Conservation (phyloP, 2,888 invertebrate genomes). For the Ptycholaimellus sp. region DNA sequence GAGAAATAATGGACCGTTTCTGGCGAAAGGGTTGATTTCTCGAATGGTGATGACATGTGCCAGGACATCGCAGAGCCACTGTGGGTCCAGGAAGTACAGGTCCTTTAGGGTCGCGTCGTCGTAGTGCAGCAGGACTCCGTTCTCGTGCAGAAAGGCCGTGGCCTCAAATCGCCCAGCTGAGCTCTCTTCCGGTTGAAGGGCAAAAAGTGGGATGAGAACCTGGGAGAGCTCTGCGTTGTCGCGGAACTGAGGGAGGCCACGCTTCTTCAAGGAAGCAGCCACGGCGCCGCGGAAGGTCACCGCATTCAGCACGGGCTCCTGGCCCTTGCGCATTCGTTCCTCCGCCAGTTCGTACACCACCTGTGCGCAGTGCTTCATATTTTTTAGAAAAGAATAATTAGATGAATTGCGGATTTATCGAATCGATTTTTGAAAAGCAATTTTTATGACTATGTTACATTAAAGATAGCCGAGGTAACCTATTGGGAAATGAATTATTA, state of each 20-base stretch:
- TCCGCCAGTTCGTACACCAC: conserved; percentile 48
- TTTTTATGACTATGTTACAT: too few species aligned
- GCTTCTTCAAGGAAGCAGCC: conserved; percentile 21
- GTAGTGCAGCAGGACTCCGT: conserved; percentile 75
- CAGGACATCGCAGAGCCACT: conserved; percentile 92
- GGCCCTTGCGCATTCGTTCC: conserved; percentile 38
- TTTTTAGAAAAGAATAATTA: too few species aligned
- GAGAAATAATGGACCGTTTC: conserved; percentile 39
- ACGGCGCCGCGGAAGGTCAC: conserved; percentile 43
- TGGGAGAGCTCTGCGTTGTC: conserved; percentile 53
- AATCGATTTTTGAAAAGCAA: too few species aligned
- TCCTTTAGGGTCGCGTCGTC: conserved; percentile 78
- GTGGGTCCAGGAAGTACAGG: conserved; percentile 81
- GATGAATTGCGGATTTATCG: too few species aligned
- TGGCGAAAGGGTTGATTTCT: conserved; percentile 85
- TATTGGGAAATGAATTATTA: too few species aligned
- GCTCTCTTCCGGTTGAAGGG: too few species aligned
- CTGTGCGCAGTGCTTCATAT: too few species aligned
- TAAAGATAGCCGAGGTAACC: too few species aligned
- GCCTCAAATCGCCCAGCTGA: too few species aligned
- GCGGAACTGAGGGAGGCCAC: conserved; percentile 36
- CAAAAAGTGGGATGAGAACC: too few species aligned
- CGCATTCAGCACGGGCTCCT: conserved; percentile 58
- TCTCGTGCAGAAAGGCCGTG: conserved; percentile 85
- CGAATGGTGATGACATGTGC: conserved; percentile 85